phyloP scores from a whole-genome alignment of 2,888 invertebrate genomes.

The Melanostoma scalare region DNA sequence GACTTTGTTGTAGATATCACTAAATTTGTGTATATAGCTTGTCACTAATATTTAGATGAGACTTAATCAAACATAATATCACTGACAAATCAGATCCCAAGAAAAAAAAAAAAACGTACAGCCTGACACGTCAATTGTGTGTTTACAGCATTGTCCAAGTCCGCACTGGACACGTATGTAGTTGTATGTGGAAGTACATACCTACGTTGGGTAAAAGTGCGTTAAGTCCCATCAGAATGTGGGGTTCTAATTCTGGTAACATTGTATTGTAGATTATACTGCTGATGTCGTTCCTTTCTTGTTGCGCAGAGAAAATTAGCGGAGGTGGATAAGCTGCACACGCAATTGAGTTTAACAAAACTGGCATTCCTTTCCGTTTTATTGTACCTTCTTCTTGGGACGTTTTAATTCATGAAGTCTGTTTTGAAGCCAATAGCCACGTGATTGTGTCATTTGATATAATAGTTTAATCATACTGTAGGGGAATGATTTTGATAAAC shows the following conservation, averaged over 20 bases:
- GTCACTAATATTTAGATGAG: conserved; percentile 71
- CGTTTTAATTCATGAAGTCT: neutral
- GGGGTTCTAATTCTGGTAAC: too few relatives aligned
- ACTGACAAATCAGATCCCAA: conserved; percentile 65
- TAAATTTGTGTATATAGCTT: conserved; percentile 64
- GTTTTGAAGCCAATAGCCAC: conserved; percentile 24
- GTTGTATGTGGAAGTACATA: neutral
- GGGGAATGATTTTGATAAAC: neutral
- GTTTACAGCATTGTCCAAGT: conserved; percentile 22
- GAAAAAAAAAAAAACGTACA: conserved; percentile 58
- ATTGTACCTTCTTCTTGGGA: neutral
- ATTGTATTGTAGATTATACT: too few relatives aligned
- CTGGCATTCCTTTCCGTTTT: conserved; percentile 2
- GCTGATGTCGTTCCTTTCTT: neutral
- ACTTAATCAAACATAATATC: conserved; percentile 71
- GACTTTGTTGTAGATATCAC: conserved; percentile 58
- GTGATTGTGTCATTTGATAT: conserved; percentile 23
- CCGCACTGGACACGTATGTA: neutral
- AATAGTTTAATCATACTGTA: neutral
- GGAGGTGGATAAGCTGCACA: conserved; percentile 42
- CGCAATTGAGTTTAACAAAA: conserved; percentile 25
- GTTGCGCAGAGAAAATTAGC: conserved; percentile 23
- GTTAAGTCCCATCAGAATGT: too few relatives aligned
- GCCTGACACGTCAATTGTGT: conserved; percentile 66
- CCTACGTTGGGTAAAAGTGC: neutral